Evolutionary conservation across 2,888 invertebrate species (phyloP).

Genomic region (Chouioia cunea): DNA sequence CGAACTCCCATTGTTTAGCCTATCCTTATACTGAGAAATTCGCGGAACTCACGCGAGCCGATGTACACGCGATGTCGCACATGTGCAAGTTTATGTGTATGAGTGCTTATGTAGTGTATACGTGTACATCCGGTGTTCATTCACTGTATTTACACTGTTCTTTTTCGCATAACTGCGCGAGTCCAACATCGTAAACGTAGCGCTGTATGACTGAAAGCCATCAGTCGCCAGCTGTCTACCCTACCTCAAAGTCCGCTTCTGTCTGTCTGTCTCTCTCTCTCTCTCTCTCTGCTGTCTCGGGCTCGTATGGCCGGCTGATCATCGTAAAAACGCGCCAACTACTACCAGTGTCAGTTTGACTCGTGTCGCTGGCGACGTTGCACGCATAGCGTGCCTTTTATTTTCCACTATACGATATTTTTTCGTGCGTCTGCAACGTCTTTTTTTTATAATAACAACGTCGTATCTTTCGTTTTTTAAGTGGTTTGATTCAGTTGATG

Average conservation of each 20-base stretch:
- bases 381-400: not conserved
- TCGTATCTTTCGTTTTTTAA: too few species aligned
- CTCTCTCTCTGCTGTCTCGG: slow-evolving; percentile 22
- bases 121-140: not conserved
- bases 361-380: slow-evolving; percentile 32
- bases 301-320: slow-evolving; percentile 16
- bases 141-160: slow-evolving; percentile 24
- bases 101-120: not conserved
- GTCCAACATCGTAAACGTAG: not conserved
- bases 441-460: not conserved
- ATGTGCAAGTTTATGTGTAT: not conserved
- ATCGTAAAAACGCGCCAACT: slow-evolving; percentile 45
- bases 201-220: not conserved
- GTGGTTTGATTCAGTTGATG: too few species aligned
- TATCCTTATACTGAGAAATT: slow-evolving; percentile 22
- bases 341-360: slow-evolving; percentile 33
- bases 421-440: too few species aligned
- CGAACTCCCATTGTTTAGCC: slow-evolving; percentile 3
- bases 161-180: slow-evolving; percentile 17
- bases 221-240: slow-evolving; percentile 33
- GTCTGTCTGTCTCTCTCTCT: slow-evolving; percentile 22
- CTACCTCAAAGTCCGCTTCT: slow-evolving; percentile 24
- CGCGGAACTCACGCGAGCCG: slow-evolving; percentile 21
- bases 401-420: too few species aligned
- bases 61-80: not conserved